Evolutionary conservation across 1,140 invertebrate species (phyloP).

Genomic region (Anagrus nilaparvatae): DNA sequence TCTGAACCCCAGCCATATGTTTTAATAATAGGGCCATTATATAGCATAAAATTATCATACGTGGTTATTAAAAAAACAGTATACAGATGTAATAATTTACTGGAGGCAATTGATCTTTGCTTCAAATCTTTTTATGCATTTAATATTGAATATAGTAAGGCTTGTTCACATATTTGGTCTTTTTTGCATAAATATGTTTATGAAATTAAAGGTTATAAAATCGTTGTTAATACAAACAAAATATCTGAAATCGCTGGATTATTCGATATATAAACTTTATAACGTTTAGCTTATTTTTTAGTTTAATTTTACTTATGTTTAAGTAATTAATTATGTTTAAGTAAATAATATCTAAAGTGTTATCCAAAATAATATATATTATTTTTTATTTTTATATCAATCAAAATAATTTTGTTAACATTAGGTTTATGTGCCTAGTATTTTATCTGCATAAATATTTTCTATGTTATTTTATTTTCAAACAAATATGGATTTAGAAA

Average conservation of each 20-base stretch:
- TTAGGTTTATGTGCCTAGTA: too few relatives aligned
- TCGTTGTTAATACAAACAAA: not conserved
- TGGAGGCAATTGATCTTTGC: slow-evolving; percentile 8
- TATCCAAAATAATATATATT: too few relatives aligned
- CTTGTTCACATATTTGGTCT: slow-evolving; percentile 11
- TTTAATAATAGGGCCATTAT: not conserved
- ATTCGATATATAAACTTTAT: not conserved
- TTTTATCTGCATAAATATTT: too few relatives aligned
- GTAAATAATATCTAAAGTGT: too few relatives aligned
- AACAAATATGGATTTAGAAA: slow-evolving; percentile 11
- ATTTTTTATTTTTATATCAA: too few relatives aligned
- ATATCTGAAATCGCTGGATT: not conserved
- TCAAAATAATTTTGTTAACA: too few relatives aligned
- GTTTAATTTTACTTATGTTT: too few relatives aligned
- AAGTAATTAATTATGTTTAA: too few relatives aligned
- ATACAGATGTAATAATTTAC: not conserved
- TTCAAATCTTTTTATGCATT: slow-evolving; percentile 12
- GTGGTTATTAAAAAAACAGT: not conserved
- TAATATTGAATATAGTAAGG: slow-evolving; percentile 7
- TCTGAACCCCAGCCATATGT: too few relatives aligned
- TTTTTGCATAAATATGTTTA: slow-evolving; percentile 12
- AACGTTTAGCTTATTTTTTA: too few relatives aligned
- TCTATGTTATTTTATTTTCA: not conserved
- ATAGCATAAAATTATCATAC: not conserved
- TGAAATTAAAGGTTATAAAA: not conserved